phyloP scores from a whole-genome alignment of 2,113 vertebrate genomes.

The Thamnophis sirtalis region DNA sequence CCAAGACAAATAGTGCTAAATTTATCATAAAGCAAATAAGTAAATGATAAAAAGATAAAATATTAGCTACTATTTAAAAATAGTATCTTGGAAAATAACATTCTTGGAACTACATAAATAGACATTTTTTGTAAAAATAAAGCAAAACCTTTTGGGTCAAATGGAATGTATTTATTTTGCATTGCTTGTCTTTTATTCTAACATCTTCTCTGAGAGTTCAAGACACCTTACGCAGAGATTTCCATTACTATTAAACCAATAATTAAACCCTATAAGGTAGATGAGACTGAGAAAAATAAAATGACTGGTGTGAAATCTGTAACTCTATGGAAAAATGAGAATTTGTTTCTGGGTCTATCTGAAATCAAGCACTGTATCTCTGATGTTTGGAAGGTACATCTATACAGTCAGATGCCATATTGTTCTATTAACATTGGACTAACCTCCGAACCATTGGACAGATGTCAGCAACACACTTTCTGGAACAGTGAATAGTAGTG shows the following conservation, averaged over 20 bases:
- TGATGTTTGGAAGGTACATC: neutral
- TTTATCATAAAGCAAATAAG: neutral
- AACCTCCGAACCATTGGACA: neutral
- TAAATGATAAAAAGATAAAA: conserved; percentile 4
- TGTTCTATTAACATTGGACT: neutral
- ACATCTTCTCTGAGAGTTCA: neutral
- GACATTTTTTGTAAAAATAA: neutral
- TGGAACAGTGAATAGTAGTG: neutral
- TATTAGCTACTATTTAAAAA: neutral
- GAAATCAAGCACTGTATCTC: neutral
- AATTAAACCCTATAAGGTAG: neutral
- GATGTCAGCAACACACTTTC: neutral
- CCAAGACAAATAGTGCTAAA: neutral
- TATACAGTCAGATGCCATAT: neutral
- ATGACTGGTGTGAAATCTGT: neutral
- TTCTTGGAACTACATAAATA: neutral
- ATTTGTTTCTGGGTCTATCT: neutral
- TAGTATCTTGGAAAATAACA: neutral
- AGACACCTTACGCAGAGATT: neutral
- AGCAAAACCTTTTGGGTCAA: neutral
- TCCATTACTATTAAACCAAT: neutral
- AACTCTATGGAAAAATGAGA: neutral
- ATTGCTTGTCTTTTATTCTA: neutral
- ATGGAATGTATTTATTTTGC: neutral
- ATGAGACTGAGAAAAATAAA: neutral